These are phyloP conservation scores for Anthrax anthrax DNA, from an alignment of 2,888 invertebrate species.

Conservation along the genomic window DNA sequence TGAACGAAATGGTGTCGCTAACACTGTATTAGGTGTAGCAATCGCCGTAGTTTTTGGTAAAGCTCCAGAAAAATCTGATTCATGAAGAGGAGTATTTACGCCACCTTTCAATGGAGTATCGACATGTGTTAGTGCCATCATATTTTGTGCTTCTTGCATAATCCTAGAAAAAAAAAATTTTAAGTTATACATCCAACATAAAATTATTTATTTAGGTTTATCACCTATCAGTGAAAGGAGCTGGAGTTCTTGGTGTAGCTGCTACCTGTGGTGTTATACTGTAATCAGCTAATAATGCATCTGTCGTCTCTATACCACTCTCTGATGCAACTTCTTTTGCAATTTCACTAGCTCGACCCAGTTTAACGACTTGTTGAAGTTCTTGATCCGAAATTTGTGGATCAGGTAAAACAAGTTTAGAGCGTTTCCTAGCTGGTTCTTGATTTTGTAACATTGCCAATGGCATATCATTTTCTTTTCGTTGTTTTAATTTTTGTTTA, in stretches of 20 bases:
- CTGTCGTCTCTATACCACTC: constrained; percentile 61
- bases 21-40: constrained; percentile 81
- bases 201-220: constrained; percentile 29
- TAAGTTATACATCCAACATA: neutral
- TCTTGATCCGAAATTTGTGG: constrained; percentile 94
- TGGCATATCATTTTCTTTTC: constrained; percentile 92
- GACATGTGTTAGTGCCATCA: constrained; percentile 94
- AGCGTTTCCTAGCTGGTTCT: constrained; percentile 82
- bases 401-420: constrained; percentile 88
- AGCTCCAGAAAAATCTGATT: constrained; percentile 76
- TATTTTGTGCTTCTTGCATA: constrained; percentile 92
- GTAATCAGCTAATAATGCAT: constrained; percentile 83
- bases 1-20: constrained; percentile 70
- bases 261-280: constrained; percentile 57
- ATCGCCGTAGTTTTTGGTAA: constrained; percentile 55
- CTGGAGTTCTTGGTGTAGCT: constrained; percentile 74
- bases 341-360: constrained; percentile 79
- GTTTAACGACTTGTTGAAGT: constrained; percentile 79
- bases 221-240: constrained; percentile 62
- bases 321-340: constrained; percentile 79
- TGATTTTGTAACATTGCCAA: constrained; percentile 74
- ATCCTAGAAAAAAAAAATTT: constrained; percentile 36
- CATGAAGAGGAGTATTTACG: constrained; percentile 80
- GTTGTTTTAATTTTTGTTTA: constrained; percentile 85
- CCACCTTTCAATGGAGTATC: constrained; percentile 97